These are phyloP conservation scores for Aurelia aurita complex sp. Pacific DNA, from an alignment of 30 jellyfish, hydroid and myxozoan genomes.

Conservation along the genomic window DNA sequence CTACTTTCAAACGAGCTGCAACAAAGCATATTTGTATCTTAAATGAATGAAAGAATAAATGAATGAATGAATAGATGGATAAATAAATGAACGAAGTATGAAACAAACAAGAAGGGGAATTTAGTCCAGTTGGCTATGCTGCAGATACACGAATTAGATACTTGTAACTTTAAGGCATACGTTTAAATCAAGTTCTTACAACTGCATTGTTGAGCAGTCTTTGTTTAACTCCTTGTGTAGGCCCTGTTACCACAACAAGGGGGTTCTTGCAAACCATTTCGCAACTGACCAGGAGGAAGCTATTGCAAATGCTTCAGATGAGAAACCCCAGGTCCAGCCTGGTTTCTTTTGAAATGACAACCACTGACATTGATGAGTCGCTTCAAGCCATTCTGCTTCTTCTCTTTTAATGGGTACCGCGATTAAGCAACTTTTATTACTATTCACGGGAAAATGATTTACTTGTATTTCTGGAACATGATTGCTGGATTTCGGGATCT, in stretches of 20 bases:
- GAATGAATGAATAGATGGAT: too few relatives aligned
- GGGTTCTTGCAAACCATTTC: conserved; percentile 66
- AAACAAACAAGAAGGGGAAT: too few relatives aligned
- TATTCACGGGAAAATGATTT: background rate
- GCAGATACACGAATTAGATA: too few relatives aligned
- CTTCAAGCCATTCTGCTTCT: background rate
- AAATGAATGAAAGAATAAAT: too few relatives aligned
- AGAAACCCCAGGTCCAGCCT: conserved; percentile 28
- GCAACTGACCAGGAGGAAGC: background rate
- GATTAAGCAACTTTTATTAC: background rate
- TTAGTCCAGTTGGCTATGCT: too few relatives aligned
- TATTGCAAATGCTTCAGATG: background rate
- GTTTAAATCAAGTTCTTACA: too few relatives aligned
- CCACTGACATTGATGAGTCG: conserved; percentile 8
- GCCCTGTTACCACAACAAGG: conserved; percentile 49
- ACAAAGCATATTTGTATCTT: too few relatives aligned
- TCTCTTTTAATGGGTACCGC: background rate
- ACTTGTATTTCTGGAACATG: background rate
- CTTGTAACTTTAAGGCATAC: too few relatives aligned
- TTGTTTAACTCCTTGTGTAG: too few relatives aligned
- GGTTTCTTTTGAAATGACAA: conserved; percentile 36
- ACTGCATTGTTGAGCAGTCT: too few relatives aligned
- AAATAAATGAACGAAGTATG: too few relatives aligned
- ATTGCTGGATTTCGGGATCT: background rate
- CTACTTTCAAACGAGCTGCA: too few relatives aligned